phyloP scores from a whole-genome alignment of 2,888 invertebrate species.

The Drosophila formosana region DNA sequence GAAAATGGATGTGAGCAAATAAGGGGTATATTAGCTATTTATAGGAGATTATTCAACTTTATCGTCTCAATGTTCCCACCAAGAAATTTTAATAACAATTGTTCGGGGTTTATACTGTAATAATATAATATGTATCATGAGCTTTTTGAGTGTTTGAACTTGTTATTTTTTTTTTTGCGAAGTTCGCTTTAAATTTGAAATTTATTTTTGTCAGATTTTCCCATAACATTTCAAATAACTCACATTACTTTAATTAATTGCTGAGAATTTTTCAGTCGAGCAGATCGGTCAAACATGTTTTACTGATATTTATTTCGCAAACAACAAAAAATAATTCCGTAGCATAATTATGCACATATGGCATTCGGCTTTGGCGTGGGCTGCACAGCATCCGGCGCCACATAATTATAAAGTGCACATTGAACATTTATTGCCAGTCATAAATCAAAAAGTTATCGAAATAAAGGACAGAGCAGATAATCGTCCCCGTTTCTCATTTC shows the following conservation, averaged over 20 bases:
- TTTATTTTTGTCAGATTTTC: not conserved
- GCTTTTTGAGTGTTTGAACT: no score
- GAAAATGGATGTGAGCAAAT: not conserved
- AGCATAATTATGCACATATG: constrained; percentile 70
- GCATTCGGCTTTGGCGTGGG: constrained; percentile 33
- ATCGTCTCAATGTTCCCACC: no score
- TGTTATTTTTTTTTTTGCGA: no score
- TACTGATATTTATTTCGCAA: not conserved
- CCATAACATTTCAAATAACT: not conserved
- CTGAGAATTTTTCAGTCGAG: constrained; percentile 17
- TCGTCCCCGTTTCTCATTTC: constrained; percentile 32
- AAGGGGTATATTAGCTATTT: constrained; percentile 2
- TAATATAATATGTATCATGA: no score
- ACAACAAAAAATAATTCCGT: constrained; percentile 19
- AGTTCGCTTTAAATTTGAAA: no score
- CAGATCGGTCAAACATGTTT: not conserved
- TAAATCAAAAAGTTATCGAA: constrained; percentile 84
- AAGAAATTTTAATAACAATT: no score
- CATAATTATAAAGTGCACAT: constrained; percentile 76
- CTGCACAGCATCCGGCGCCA: constrained; percentile 45
- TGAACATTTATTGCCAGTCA: constrained; percentile 82
- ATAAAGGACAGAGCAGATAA: constrained; percentile 74
- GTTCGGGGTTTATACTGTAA: no score
- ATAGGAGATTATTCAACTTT: not conserved
- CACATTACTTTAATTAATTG: not conserved